Evolutionary conservation across 2,888 invertebrate species (phyloP).

Genomic region (Ophion slaviceki): DNA sequence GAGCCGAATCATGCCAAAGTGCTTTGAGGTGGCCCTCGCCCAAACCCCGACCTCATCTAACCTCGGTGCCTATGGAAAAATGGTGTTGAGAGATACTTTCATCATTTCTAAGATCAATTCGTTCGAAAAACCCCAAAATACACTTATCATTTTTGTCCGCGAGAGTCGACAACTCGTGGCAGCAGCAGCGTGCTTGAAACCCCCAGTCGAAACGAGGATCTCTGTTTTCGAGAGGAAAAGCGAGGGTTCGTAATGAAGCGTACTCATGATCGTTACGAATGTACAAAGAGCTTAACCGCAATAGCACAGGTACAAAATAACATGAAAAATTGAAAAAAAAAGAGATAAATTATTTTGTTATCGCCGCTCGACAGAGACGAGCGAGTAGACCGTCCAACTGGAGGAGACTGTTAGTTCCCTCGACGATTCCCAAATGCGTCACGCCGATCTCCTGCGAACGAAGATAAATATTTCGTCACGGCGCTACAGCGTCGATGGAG

Average conservation of each 20-base stretch:
- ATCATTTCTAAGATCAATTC: neutral
- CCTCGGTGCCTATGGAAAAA: slow-evolving; percentile 79
- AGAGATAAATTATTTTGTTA: neutral
- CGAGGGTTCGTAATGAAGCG: slow-evolving; percentile 2
- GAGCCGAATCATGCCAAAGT: slow-evolving; percentile 82
- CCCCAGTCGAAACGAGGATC: neutral
- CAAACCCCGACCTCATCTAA: slow-evolving; percentile 79
- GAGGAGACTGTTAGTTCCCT: slow-evolving; percentile 93
- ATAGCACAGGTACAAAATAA: slow-evolving; percentile 20
- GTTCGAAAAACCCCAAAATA: slow-evolving; percentile 34
- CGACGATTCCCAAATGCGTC: slow-evolving; percentile 95
- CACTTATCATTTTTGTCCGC: neutral
- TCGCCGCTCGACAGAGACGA: slow-evolving; percentile 88
- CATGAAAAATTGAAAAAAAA: neutral
- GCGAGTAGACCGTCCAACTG: slow-evolving; percentile 96
- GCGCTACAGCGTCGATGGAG: neutral
- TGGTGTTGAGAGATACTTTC: slow-evolving; percentile 76
- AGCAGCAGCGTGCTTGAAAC: neutral
- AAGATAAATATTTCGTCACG: slow-evolving; percentile 15
- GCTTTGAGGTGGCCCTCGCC: slow-evolving; percentile 81
- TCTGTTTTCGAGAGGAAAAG: neutral
- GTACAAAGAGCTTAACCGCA: slow-evolving; percentile 72
- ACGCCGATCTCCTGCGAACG: slow-evolving; percentile 92
- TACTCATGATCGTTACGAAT: slow-evolving; percentile 57
- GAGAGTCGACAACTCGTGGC: neutral